Conservation (phyloP, 2,113 vertebrate species). For the Pimephales promelas region DNA sequence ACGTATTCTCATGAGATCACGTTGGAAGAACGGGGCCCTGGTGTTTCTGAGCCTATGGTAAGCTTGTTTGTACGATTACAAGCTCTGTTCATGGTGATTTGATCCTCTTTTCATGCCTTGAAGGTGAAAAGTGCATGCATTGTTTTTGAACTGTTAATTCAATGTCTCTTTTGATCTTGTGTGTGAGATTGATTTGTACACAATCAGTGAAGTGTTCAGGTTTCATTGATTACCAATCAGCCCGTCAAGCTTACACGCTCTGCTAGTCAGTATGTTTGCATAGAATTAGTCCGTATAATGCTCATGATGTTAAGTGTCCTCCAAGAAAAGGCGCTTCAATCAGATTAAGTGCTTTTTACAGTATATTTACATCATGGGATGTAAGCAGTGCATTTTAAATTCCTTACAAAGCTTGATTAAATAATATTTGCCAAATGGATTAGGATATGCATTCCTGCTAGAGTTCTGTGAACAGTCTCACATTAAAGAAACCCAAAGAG, state of each 20-base stretch:
- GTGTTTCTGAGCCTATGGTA: background rate
- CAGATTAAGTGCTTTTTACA: background rate
- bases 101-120: background rate
- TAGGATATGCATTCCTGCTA: background rate
- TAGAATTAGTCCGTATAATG: constrained; percentile 24
- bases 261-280: constrained; percentile 23
- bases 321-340: background rate
- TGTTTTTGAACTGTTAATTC: constrained; percentile 7
- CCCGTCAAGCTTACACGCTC: constrained; percentile 3
- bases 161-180: constrained; percentile 21
- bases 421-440: no score
- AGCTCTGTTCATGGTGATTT: background rate
- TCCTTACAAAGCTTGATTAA: background rate
- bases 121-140: background rate
- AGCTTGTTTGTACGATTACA: background rate
- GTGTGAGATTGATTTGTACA: constrained; percentile 25
- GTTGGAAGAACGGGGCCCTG: background rate
- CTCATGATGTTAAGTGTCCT: background rate
- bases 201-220: constrained; percentile 33
- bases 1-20: no score
- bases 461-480: background rate
- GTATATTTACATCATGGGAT: background rate
- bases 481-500: background rate
- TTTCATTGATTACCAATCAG: constrained; percentile 32
- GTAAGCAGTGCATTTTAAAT: background rate